phyloP scores from a whole-genome alignment of 2,888 invertebrate genomes.

The Entomobrya proxima region DNA sequence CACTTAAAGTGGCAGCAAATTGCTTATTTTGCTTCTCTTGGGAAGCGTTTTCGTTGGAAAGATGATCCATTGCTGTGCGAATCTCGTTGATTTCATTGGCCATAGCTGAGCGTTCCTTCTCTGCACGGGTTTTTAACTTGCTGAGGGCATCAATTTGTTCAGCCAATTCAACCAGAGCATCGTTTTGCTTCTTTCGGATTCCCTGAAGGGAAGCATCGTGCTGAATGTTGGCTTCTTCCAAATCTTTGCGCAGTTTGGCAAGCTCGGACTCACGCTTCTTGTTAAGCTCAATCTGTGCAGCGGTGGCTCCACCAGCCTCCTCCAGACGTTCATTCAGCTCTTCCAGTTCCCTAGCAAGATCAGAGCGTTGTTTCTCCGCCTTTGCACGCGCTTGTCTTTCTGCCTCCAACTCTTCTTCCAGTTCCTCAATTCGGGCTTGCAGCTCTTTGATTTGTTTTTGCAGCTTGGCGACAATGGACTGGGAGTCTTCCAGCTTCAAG shows the following conservation, averaged over 20 bases:
- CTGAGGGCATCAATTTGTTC: constrained; percentile 99
- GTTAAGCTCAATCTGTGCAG: constrained; percentile 94
- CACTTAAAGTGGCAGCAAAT: constrained; percentile 95
- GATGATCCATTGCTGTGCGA: constrained; percentile 96
- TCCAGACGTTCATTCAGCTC: constrained; percentile 97
- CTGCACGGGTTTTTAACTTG: constrained; percentile 97
- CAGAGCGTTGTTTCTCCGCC: constrained; percentile 98
- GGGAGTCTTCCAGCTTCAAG: constrained; percentile 84
- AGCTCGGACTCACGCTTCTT: constrained; percentile 99
- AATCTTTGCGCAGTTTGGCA: constrained; percentile 97
- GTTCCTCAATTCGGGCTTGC: constrained; percentile 91
- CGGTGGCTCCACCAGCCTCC: constrained; percentile 99
- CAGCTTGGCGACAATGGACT: constrained; percentile 95
- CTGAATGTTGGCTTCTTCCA: constrained; percentile 99
- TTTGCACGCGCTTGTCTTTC: constrained; percentile 87
- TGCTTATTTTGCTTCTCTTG: constrained; percentile 96
- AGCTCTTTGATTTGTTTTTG: constrained; percentile 95
- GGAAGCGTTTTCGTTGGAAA: constrained; percentile 96
- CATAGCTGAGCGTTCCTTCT: constrained; percentile 99
- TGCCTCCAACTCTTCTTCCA: constrained; percentile 99
- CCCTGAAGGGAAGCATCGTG: constrained; percentile 97
- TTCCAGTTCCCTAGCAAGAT: constrained; percentile 96
- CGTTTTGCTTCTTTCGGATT: constrained; percentile 99
- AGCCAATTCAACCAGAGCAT: constrained; percentile 98
- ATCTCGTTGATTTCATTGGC: constrained; percentile 99